These are phyloP conservation scores for Pecten maximus DNA, from an alignment of 2,888 invertebrate genomes.

Conservation along the genomic window DNA sequence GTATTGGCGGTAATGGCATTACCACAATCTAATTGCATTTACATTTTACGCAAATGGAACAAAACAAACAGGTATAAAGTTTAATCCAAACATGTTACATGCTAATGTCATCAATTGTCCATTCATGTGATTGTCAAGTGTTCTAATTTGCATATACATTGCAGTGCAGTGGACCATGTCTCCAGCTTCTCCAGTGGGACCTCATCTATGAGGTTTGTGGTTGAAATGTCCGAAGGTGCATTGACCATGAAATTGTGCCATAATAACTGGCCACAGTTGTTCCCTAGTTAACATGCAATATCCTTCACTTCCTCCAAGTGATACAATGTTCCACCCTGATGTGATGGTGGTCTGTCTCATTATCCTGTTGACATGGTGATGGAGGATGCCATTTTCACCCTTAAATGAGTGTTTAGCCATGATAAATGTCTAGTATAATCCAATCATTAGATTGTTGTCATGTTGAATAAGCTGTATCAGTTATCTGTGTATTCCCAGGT, in stretches of 20 bases:
- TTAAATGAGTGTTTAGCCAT: background rate
- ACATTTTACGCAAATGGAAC: background rate
- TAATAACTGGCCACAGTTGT: background rate
- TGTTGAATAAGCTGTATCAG: background rate
- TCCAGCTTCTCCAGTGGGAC: background rate
- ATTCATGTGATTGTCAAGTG: background rate
- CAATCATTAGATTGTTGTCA: background rate
- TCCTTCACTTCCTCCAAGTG: background rate
- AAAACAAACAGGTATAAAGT: background rate
- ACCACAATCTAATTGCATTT: background rate
- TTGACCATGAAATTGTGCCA: background rate
- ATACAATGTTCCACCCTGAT: background rate
- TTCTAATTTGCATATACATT: conserved; percentile 23
- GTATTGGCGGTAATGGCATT: background rate
- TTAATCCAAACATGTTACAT: background rate
- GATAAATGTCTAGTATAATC: background rate
- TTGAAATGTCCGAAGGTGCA: background rate
- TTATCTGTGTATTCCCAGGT: background rate
- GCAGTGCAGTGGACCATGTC: background rate
- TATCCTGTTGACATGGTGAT: background rate
- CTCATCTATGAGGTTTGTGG: background rate
- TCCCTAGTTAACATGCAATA: background rate
- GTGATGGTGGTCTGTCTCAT: background rate
- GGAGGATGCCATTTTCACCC: background rate
- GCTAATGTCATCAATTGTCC: background rate